phyloP scores from a whole-genome alignment of 2,113 vertebrate genomes.

The Dromaius novaehollandiae region DNA sequence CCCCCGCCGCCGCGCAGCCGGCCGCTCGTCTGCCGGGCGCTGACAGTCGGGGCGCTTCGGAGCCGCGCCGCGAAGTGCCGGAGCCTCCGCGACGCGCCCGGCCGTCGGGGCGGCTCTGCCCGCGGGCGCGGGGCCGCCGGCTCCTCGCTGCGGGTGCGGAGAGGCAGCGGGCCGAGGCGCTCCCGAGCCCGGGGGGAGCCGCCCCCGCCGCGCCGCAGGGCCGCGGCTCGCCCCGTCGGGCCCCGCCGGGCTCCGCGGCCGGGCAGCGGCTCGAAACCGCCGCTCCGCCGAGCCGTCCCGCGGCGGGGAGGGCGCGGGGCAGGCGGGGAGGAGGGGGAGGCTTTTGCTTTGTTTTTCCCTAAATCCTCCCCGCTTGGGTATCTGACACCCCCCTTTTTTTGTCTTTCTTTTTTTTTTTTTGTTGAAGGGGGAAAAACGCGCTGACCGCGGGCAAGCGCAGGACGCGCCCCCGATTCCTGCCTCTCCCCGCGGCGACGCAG shows the following conservation, averaged over 20 bases:
- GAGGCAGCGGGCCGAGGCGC: not conserved
- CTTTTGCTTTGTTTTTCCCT: not conserved
- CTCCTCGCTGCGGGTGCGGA: too few species aligned
- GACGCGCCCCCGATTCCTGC: not conserved
- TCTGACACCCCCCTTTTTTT: too few species aligned
- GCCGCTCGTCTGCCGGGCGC: conserved; percentile 78
- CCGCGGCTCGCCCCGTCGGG: not conserved
- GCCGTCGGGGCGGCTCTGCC: not conserved
- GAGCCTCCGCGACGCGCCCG: conserved; percentile 72
- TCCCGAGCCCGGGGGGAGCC: too few species aligned
- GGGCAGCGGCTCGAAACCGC: not conserved
- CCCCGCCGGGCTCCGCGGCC: not conserved
- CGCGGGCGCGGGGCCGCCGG: not conserved
- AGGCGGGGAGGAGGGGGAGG: not conserved
- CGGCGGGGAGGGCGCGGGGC: too few species aligned
- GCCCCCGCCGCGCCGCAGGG: too few species aligned
- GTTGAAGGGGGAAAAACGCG: rapidly evolving
- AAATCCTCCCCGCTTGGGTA: not conserved
- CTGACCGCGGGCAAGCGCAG: not conserved
- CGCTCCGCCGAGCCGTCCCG: not conserved
- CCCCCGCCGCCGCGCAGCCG: conserved; percentile 67
- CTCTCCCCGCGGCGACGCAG: not conserved
- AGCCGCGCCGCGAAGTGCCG: conserved; percentile 69
- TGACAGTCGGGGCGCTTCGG: conserved; percentile 63
- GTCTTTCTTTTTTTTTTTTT: too few species aligned